phyloP scores from a whole-genome alignment of 2,797 vertebrate genomes.

The Poecilia wingei region DNA sequence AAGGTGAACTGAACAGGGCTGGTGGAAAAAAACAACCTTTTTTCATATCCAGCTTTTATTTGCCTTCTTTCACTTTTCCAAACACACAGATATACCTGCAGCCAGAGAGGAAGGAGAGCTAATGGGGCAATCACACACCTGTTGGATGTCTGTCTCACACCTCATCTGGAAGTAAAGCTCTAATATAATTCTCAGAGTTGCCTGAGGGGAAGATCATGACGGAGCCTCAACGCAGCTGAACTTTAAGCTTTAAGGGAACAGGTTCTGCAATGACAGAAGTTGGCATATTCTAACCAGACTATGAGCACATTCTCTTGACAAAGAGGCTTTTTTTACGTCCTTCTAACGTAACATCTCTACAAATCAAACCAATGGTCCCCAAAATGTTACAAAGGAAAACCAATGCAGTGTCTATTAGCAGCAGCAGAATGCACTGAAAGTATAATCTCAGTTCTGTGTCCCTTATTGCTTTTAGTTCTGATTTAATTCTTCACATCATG shows the following conservation, averaged over 20 bases:
- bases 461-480: neutral
- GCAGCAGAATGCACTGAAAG: neutral
- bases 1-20: too few species aligned
- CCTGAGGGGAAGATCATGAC: neutral
- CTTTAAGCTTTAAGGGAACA: neutral
- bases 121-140: slow-evolving; percentile 72
- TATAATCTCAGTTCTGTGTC: neutral
- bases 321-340: neutral
- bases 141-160: slow-evolving; percentile 45
- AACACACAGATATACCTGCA: slow-evolving; percentile 32
- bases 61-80: slow-evolving; percentile 17
- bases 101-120: slow-evolving; percentile 60
- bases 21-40: slow-evolving; percentile 21
- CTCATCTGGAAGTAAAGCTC: slow-evolving; percentile 36
- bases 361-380: neutral
- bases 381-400: neutral
- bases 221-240: neutral
- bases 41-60: slow-evolving; percentile 28
- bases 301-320: neutral
- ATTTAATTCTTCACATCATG: neutral
- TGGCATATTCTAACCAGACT: neutral
- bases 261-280: neutral
- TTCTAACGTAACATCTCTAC: neutral
- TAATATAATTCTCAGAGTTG: slow-evolving; percentile 23
- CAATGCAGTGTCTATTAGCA: neutral